Percentiles rank a stretch among this genome's conserved stretches.
These are phyloP conservation scores for Caerostris extrusa DNA, from an alignment of 1,140 invertebrate genomes.

Conservation along the genomic window DNA sequence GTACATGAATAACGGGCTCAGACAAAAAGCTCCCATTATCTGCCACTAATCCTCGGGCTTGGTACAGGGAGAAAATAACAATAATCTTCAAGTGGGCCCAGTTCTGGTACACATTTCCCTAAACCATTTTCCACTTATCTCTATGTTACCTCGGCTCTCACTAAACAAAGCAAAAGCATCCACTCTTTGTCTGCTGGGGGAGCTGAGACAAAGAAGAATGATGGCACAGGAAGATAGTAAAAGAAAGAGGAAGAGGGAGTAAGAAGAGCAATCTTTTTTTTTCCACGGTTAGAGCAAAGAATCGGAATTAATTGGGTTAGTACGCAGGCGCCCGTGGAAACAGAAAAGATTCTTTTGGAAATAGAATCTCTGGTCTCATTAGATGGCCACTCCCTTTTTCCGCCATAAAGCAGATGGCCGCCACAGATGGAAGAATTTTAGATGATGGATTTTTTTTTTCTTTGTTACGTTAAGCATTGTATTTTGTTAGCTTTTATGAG, in stretches of 20 bases:
- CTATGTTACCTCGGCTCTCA: neutral
- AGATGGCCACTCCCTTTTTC: conserved; percentile 23
- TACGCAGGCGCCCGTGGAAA: conserved; percentile 16
- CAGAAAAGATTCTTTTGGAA: conserved; percentile 46
- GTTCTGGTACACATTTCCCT: neutral
- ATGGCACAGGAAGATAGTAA: neutral
- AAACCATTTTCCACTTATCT: neutral
- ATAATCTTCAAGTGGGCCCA: neutral
- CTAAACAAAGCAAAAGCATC: neutral
- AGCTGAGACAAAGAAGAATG: neutral
- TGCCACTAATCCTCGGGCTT: neutral
- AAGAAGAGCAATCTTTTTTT: neutral
- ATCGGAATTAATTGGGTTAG: conserved; percentile 54
- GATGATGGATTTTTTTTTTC: neutral
- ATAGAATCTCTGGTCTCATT: conserved; percentile 45
- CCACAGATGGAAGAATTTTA: neutral
- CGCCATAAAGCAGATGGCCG: neutral
- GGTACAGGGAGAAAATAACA: neutral
- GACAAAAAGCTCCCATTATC: neutral
- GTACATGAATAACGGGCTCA: neutral
- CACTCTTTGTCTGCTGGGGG: neutral
- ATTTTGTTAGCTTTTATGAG: neutral
- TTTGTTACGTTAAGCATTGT: neutral
- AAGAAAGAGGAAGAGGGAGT: neutral
- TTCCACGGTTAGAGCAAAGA: neutral